A percentile compares a stretch with the other conserved stretches of the same genome.
Conservation (phyloP, 2,797 vertebrate genomes). For the Girardinus metallicus region DNA sequence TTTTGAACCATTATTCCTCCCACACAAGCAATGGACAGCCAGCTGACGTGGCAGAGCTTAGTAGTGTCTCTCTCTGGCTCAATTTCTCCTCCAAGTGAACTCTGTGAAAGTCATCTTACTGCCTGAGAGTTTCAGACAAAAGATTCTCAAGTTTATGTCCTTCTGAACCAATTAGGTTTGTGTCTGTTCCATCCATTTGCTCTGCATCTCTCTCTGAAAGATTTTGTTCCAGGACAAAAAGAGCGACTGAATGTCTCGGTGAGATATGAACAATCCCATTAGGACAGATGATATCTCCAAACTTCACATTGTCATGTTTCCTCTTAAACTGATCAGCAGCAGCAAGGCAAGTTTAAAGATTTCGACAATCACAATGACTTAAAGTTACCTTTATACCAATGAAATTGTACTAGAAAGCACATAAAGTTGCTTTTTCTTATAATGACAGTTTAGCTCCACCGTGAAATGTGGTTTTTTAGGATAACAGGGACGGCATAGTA, state of each 20-base stretch:
- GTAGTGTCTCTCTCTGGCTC: not conserved
- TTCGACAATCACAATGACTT: not conserved
- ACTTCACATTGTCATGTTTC: slow-evolving; percentile 27
- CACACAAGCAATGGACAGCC: slow-evolving; percentile 22
- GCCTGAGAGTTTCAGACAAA: slow-evolving; percentile 58
- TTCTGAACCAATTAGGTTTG: slow-evolving; percentile 40
- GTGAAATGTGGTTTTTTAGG: not conserved
- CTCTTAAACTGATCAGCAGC: slow-evolving; percentile 1
- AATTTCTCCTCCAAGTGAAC: slow-evolving; percentile 51
- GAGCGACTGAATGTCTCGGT: slow-evolving; percentile 70
- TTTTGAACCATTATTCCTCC: slow-evolving; percentile 55
- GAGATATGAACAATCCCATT: slow-evolving; percentile 66
- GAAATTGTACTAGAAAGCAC: not conserved
- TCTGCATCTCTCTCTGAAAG: slow-evolving; percentile 31
- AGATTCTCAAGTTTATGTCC: slow-evolving; percentile 28
- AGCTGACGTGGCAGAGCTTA: slow-evolving; percentile 18
- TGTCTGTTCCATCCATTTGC: slow-evolving; percentile 50
- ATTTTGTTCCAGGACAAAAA: slow-evolving; percentile 42
- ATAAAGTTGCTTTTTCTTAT: not conserved
- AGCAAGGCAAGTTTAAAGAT: not conserved
- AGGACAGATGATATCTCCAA: slow-evolving; percentile 52
- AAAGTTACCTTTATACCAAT: not conserved
- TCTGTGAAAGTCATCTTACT: slow-evolving; percentile 55
- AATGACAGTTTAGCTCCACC: not conserved
- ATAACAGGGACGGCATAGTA: not conserved